Percentiles rank a stretch among this genome's conserved stretches.
Evolutionary conservation across 2,797 vertebrate genomes (phyloP).

Genomic region (Premnoplex brunnescens): DNA sequence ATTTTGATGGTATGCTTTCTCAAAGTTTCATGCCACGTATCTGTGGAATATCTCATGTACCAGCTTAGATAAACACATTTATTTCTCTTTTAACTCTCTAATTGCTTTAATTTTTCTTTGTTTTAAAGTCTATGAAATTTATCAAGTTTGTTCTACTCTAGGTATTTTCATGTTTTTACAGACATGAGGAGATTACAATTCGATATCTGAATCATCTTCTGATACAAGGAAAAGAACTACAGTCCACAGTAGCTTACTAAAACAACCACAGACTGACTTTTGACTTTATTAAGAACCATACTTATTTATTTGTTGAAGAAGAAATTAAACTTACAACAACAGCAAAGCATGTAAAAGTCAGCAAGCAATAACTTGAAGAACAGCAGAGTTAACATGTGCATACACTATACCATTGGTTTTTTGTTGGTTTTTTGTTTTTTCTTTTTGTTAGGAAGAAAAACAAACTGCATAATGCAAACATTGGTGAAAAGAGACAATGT

Average conservation of each 20-base stretch:
- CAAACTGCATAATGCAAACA: accelerated
- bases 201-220: background rate
- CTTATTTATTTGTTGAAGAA: background rate
- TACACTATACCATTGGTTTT: background rate
- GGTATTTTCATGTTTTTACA: background rate
- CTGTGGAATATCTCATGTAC: background rate
- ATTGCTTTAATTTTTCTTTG: background rate
- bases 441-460: background rate
- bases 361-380: background rate
- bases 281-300: background rate
- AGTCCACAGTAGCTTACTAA: background rate
- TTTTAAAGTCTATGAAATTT: background rate
- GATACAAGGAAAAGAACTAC: background rate
- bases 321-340: background rate
- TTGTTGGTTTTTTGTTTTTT: too few species aligned
- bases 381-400: background rate
- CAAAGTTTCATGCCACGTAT: background rate
- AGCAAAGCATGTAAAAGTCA: background rate
- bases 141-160: background rate
- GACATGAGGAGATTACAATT: background rate
- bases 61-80: background rate
- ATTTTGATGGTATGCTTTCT: background rate
- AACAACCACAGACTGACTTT: background rate
- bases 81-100: background rate
- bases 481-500: background rate